These are phyloP conservation scores for Drosophila neutralis DNA, from an alignment of 2,888 invertebrate species.

Conservation along the genomic window DNA sequence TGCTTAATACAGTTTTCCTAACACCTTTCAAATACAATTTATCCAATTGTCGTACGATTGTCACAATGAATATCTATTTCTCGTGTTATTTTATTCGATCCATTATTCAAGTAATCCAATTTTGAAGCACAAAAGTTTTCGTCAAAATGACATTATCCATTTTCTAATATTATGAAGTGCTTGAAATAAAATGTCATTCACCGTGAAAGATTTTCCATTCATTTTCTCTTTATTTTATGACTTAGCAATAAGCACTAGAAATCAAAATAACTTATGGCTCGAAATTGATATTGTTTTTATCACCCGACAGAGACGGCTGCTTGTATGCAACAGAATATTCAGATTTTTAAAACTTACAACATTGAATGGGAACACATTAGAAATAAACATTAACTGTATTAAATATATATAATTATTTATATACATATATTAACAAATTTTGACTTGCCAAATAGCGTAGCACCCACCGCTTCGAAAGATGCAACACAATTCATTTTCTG, in stretches of 20 bases:
- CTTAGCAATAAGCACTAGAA: background rate
- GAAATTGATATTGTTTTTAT: background rate
- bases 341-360: background rate
- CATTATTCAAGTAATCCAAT: no score
- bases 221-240: background rate
- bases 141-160: background rate
- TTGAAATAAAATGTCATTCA: constrained; percentile 5
- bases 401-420: background rate
- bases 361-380: background rate
- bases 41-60: background rate
- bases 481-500: constrained; percentile 1
- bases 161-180: background rate
- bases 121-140: background rate
- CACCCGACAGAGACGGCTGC: background rate
- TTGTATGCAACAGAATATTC: background rate
- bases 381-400: background rate
- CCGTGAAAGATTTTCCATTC: background rate
- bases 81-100: background rate
- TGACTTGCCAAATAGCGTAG: no score
- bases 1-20: background rate
- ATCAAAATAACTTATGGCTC: background rate
- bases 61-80: background rate
- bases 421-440: no score
- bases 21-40: background rate
- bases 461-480: background rate